Conservation (phyloP, 2,113 vertebrate genomes). For the Nesogale talazaci region DNA sequence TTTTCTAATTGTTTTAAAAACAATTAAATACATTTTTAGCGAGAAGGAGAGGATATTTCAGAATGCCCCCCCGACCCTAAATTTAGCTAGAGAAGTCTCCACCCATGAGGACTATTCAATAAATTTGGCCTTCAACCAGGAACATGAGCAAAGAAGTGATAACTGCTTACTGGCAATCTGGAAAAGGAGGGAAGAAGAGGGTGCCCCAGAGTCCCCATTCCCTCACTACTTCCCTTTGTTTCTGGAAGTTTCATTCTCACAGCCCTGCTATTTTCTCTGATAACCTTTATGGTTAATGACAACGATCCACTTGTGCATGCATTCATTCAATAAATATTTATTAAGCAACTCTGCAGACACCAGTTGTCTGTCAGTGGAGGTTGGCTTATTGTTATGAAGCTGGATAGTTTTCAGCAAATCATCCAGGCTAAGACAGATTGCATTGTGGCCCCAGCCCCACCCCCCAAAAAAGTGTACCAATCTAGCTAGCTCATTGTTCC, state of each 20-base stretch:
- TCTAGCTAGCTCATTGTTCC: too few relatives aligned
- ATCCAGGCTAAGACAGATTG: background rate
- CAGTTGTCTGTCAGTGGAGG: background rate
- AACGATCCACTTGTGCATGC: background rate
- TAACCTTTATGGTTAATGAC: background rate
- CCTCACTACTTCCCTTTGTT: background rate
- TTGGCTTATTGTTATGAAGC: background rate
- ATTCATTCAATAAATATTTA: background rate
- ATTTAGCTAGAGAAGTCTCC: constrained; percentile 18
- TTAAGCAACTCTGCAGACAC: background rate
- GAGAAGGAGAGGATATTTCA: background rate
- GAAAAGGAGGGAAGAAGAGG: background rate
- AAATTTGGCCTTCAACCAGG: background rate
- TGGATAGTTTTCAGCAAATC: background rate
- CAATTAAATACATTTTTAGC: background rate
- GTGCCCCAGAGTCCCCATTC: background rate
- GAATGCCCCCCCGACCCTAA: background rate
- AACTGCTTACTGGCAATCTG: background rate
- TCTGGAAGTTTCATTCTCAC: background rate
- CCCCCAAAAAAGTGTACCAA: too few relatives aligned
- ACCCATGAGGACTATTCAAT: background rate
- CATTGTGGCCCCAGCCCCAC: too few relatives aligned
- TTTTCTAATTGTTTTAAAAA: background rate
- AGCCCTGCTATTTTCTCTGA: background rate
- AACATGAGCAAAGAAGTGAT: background rate